Conservation (phyloP, 2,797 vertebrate genomes). For the Anabacerthia variegaticeps region DNA sequence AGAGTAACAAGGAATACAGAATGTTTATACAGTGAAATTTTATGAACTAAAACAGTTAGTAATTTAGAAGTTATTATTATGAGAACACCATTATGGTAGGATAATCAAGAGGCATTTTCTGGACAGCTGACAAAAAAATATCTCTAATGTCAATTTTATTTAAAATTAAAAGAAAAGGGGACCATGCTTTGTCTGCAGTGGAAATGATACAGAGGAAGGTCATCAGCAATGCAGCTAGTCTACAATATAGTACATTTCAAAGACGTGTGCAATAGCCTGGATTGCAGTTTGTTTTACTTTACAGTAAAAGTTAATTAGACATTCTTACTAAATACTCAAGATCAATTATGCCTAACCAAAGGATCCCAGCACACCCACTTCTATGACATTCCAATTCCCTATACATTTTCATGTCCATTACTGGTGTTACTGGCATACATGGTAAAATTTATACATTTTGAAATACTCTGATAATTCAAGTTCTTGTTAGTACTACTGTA, state of each 20-base stretch:
- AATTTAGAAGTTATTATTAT: background rate
- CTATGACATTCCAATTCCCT: background rate
- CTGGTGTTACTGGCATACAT: background rate
- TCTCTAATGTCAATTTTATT: background rate
- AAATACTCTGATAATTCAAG: background rate
- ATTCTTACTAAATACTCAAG: background rate
- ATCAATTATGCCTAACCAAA: background rate
- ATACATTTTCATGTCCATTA: rapidly evolving
- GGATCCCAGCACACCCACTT: background rate
- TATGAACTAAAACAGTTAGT: background rate
- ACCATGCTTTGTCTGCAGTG: background rate
- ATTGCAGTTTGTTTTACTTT: background rate
- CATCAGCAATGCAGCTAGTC: background rate
- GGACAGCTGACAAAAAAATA: background rate
- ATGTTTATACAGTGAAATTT: background rate
- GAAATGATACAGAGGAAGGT: background rate
- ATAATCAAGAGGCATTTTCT: background rate
- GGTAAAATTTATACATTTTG: background rate
- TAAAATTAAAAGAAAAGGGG: background rate
- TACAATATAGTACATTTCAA: background rate
- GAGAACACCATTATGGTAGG: background rate
- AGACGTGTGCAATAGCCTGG: background rate
- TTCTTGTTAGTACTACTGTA: background rate
- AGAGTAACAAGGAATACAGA: background rate
- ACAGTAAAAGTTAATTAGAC: background rate